Evolutionary conservation across 2,797 vertebrate species (phyloP), one percentile per base, ranked within the genome.

Genomic region (Sebastes minor): DNA sequence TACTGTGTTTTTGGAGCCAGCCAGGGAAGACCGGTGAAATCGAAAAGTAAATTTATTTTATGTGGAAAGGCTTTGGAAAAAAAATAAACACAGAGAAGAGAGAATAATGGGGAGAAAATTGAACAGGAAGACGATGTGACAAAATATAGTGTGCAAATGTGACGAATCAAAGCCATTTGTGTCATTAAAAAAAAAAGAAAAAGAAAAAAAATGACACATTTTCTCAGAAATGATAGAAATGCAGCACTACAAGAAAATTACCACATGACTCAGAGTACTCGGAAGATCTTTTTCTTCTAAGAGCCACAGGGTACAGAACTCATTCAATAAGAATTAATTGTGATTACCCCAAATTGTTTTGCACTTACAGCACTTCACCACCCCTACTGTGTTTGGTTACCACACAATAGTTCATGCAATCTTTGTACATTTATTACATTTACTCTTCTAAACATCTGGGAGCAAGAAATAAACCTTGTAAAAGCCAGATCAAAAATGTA

Each of bases 1-100:
- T 74, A 84, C 60, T 27, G 46, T 66, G 76, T 81, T 81, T 63
- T 81, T 63, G 78, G 49, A 86, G 77, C 28, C 12, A 56, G 63
- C 35, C 46, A 49, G 55, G 16, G 11, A 49, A 72, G 46, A 88
- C 53, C 5, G 4, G 28, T 38, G 72, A 62, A 55, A 68, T 81
- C 2, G 59, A 83, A 85, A 74, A 78, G 57, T 65, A 32, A 16
- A 84, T 77, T 56, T 67, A 42, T 81, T 69, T 32, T 33, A 85
- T 61, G 46, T 28, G 53, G 72, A 56, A 42, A 69, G 38, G 59
- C n/a, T 52, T 28, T 1, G 20, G 62, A 25, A 57, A 67, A 57
- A 64, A 61, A 76, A 52, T 4, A 71, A 85, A 68, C 23, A 70
- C 28, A 28, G 20, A 76, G 52, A 69, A 33, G 8, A 55, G 22